phyloP scores from a whole-genome alignment of 2,888 invertebrate species.

The Caenorhabditis auriculariae region DNA sequence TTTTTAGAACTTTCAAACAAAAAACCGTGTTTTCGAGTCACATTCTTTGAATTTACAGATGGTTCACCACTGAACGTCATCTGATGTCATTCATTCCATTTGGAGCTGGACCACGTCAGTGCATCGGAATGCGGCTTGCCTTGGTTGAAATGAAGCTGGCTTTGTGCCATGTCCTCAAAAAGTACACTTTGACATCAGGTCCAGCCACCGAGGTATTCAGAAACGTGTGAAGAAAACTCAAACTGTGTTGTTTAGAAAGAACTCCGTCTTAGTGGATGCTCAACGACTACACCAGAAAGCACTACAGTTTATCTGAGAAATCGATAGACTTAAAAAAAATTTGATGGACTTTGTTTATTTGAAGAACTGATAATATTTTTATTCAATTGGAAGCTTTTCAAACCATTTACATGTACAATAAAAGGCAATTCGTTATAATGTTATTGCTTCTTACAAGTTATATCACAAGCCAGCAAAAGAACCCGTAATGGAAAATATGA shows the following conservation, averaged over 20 bases:
- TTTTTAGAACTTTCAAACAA: neutral
- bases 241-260: slow-evolving; percentile 10
- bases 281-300: slow-evolving; percentile 15
- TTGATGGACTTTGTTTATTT: too few relatives aligned
- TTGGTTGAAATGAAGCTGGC: slow-evolving; percentile 52
- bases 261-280: slow-evolving; percentile 23
- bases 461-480: neutral
- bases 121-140: slow-evolving; percentile 56
- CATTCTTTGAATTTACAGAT: slow-evolving; percentile 16
- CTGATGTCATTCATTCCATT: slow-evolving; percentile 41
- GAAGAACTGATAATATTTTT: neutral
- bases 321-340: too few relatives aligned
- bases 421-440: neutral
- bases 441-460: neutral
- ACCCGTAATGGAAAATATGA: neutral
- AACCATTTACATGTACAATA: neutral
- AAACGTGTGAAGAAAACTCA: neutral
- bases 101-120: slow-evolving; percentile 54
- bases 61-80: slow-evolving; percentile 16
- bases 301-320: slow-evolving; percentile 19
- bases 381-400: neutral
- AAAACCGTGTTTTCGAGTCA: neutral
- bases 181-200: slow-evolving; percentile 31
- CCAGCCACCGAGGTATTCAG: slow-evolving; percentile 35
- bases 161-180: slow-evolving; percentile 40